Base-by-base conservation (phyloP, 2,113 vertebrate genomes). In the Phylloscopus trochiloides region DNA sequence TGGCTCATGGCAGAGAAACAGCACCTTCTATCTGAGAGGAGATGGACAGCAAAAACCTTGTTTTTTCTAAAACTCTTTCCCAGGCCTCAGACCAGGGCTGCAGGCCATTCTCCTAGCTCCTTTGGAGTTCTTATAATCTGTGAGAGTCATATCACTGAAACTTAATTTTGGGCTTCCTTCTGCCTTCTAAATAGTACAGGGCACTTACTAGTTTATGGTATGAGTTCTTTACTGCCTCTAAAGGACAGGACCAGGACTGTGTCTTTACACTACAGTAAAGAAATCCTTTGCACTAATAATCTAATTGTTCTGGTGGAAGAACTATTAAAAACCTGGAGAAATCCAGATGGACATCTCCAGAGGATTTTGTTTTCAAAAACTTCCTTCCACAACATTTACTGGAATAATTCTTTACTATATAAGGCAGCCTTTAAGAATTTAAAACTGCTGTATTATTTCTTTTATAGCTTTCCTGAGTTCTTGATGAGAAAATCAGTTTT, bases 161-260 rank as follows among this genome's bases (percentile, higher is more conserved):
- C 19, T 38, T 40, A 18, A 18, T 4, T 15, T 58, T 75, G 42
- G 32, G 12, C 22, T 86, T 86, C 5, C 17, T 71, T 59, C 36
- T 57, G 21, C 12, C 9, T 71, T 57, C 22, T 55, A 16, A 18
- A 18, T 74, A 9, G 1, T 45, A 6, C 7, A 2, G 4, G 17
- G 25, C 0, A 0, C 16, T 57, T 36, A n/a, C 2, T 80, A 2
- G 14, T 32, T 22, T 8, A 0, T 65, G 17, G 4, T 48, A 28
- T 5, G 25, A 83, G 42, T 40, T 43, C 7, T 70, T 86, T 57
- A 18, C 16, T 47, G 14, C 4, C 7, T 4, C 3, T 8, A 38
- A 66, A 47, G 3, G 18, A 58, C 6, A 58, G 16, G 29, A 42
- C 29, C 20, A 58, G 20, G n/a, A 15, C 20, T 34, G 14, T 45